A percentile compares a stretch with the other conserved stretches of the same genome.
Evolutionary conservation across 2,888 invertebrate genomes (phyloP).

Genomic region (Orthosia gracilis): DNA sequence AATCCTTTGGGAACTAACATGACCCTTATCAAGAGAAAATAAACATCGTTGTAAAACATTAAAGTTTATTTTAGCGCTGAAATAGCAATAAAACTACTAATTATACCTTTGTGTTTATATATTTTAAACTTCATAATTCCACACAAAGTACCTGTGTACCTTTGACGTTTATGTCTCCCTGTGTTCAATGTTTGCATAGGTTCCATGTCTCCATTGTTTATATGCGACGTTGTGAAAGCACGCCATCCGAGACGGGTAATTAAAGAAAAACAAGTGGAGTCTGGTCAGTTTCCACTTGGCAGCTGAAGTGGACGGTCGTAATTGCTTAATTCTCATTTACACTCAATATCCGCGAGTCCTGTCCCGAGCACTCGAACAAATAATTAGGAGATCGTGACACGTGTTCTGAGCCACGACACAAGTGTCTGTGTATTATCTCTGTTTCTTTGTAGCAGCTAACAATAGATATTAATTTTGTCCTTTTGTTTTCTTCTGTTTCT

Average conservation of each 20-base stretch:
- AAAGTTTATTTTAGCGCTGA: conserved; percentile 11
- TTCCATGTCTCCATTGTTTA: conserved; percentile 30
- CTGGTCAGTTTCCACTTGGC: conserved; percentile 47
- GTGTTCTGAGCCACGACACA: conserved; percentile 27
- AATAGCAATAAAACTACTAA: conserved; percentile 25
- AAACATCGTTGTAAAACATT: conserved; percentile 27
- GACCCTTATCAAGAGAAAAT: conserved; percentile 25
- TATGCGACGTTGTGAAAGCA: conserved; percentile 22
- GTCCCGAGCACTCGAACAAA: conserved; percentile 40
- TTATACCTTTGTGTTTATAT: conserved; percentile 22
- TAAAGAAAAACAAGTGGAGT: conserved; percentile 59
- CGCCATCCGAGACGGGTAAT: conserved; percentile 43
- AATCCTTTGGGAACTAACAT: conserved; percentile 13
- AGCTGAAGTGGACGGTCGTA: conserved; percentile 43
- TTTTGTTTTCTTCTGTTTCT: conserved; percentile 37
- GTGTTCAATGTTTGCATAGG: conserved; percentile 45
- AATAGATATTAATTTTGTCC: conserved; percentile 40
- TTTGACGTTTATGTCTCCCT: conserved; percentile 25
- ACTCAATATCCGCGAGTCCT: conserved; percentile 50
- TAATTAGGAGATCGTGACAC: conserved; percentile 45
- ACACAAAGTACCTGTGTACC: not conserved
- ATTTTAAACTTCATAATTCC: conserved; percentile 15
- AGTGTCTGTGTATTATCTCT: conserved; percentile 39
- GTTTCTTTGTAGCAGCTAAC: conserved; percentile 31
- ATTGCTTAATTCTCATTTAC: conserved; percentile 60